phyloP scores from a whole-genome alignment of 2,113 vertebrate genomes.

The Martes martes region DNA sequence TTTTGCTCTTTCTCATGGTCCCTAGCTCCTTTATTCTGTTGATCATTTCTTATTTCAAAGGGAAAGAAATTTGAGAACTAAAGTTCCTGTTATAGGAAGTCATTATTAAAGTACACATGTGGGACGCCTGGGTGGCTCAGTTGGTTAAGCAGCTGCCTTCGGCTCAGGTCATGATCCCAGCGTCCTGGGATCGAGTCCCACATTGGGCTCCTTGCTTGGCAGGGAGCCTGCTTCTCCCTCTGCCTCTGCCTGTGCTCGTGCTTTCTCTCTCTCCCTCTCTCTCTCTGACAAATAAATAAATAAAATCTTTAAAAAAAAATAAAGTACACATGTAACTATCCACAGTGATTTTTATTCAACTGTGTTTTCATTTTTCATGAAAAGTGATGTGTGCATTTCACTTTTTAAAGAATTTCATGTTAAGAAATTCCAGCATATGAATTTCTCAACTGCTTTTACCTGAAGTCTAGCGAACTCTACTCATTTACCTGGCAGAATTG shows the following conservation, averaged over 20 bases:
- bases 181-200: no score
- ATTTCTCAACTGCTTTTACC: not conserved
- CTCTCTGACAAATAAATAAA: no score
- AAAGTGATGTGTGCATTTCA: not conserved
- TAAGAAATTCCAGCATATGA: not conserved
- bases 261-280: no score
- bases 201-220: no score
- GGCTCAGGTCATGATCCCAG: no score
- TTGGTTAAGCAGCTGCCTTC: no score
- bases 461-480: not conserved
- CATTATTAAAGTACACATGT: not conserved
- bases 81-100: not conserved
- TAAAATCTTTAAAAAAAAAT: not conserved
- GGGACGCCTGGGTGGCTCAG: no score
- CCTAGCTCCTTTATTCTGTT: not conserved
- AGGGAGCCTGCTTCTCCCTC: no score
- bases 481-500: slow-evolving; percentile 31
- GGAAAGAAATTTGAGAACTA: not conserved
- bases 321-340: not conserved
- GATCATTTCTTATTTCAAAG: slow-evolving; percentile 28
- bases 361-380: slow-evolving; percentile 3
- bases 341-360: not conserved
- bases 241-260: no score
- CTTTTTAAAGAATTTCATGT: not conserved
- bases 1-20: not conserved